Evolutionary conservation across 2,888 invertebrate species (phyloP), one percentile per base, ranked within the genome.

Genomic region (Bruchidius siliquastri): DNA sequence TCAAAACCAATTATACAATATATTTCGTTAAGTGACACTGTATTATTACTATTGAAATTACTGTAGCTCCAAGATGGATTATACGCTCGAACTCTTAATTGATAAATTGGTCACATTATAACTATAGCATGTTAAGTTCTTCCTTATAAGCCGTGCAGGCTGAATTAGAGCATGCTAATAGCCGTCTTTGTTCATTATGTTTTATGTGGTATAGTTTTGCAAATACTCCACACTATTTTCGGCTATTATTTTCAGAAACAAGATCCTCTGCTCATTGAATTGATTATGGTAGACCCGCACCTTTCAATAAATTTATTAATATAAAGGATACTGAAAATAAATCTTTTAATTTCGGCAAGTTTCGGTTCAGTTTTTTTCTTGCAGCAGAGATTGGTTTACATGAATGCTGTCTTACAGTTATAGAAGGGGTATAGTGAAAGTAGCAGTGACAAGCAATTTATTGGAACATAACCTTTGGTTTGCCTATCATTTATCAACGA

Each of bases 1-100:
- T 86, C 86, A 85, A 84, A 86, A 85, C 85, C 86, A 86, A 86
- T 86, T 86, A 86, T 85, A 86, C 85, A 85, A 85, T 86, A 82
- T 84, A 86, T 83, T 84, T 83, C 79, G 83, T 86, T 85, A 85
- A 85, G 85, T 85, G 85, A 85, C 84, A 84, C 85, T 83, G 82
- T 83, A 83, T 83, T 84, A 84, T 84, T 85, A 84, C 83, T 84
- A 85, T 85, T 85, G 84, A 85, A 85, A 85, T 85, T 85, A 84
- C 84, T 83, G 83, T 82, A 83, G 83, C 79, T 83, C 84, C 83
- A 82, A 84, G 83, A 83, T 83, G 82, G 83, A 83, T 84, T 84
- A 84, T 71, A 75, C 73, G 71, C 81, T 75, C 81, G 83, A 83
- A 85, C 84, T 84, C 83, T 82, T 85, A 85, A 86, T 85, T 86